Percentiles rank a stretch among this genome's conserved stretches.
Conservation (phyloP, 2,888 invertebrate genomes). For the Nomada flava region DNA sequence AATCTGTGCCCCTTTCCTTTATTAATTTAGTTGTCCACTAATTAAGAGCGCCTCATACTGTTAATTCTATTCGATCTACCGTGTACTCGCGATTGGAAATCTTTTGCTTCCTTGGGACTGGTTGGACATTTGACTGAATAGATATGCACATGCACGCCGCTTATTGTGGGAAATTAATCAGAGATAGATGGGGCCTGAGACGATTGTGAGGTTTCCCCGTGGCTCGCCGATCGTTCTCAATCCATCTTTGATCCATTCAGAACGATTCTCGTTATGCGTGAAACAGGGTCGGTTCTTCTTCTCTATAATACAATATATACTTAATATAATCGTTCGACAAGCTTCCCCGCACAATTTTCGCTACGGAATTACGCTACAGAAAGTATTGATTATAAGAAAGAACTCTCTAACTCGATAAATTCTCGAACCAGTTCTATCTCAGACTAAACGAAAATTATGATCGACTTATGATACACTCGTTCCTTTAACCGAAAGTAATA, state of each 20-base stretch:
- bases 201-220: slow-evolving; percentile 11
- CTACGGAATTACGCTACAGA: no score
- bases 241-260: slow-evolving; percentile 56
- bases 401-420: not conserved
- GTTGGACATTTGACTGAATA: no score
- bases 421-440: not conserved
- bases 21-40: no score
- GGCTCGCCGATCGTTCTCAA: slow-evolving; percentile 58
- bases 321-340: not conserved
- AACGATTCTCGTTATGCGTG: slow-evolving; percentile 29
- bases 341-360: not conserved
- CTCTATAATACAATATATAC: no score
- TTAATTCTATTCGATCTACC: no score
- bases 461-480: not conserved
- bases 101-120: no score
- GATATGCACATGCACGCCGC: not conserved
- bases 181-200: slow-evolving; percentile 5
- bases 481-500: slow-evolving; percentile 7
- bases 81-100: no score
- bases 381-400: not conserved
- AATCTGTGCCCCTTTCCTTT: no score
- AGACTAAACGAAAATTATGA: not conserved
- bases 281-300: slow-evolving; percentile 36
- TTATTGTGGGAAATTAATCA: slow-evolving; percentile 26
- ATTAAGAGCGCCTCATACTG: no score